phyloP scores from a whole-genome alignment of 2,113 vertebrate species.

The Micromys minutus region DNA sequence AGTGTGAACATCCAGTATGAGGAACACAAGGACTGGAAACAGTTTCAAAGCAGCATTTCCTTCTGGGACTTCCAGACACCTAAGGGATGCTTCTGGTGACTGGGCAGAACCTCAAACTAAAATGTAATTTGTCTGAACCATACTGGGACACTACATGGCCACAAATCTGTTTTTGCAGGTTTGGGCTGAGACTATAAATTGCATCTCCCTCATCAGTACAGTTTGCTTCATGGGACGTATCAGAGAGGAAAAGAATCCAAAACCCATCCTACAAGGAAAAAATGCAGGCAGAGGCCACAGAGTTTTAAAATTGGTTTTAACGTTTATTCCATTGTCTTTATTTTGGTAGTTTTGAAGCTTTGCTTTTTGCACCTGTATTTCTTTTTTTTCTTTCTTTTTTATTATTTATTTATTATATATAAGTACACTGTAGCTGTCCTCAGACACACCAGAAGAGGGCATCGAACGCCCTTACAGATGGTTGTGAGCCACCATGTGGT shows the following conservation, averaged over 20 bases:
- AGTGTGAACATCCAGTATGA: not conserved
- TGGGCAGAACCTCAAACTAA: not conserved
- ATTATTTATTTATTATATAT: too few relatives aligned
- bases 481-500: too few relatives aligned
- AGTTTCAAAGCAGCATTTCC: not conserved
- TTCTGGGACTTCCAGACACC: too few relatives aligned
- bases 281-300: not conserved
- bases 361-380: too few relatives aligned
- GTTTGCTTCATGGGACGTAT: not conserved
- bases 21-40: not conserved
- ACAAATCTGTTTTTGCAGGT: not conserved
- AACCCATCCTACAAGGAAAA: not conserved
- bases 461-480: too few relatives aligned
- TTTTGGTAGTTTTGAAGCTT: not conserved
- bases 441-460: too few relatives aligned
- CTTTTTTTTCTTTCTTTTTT: too few relatives aligned
- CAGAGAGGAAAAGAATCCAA: not conserved
- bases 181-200: not conserved
- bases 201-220: not conserved
- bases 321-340: not conserved
- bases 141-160: not conserved
- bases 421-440: too few relatives aligned
- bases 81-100: not conserved
- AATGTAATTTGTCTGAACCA: not conserved
- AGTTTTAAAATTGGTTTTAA: not conserved